These are phyloP conservation scores for Cyprinodon tularosa DNA, from an alignment of 2,113 vertebrate species.

Conservation along the genomic window DNA sequence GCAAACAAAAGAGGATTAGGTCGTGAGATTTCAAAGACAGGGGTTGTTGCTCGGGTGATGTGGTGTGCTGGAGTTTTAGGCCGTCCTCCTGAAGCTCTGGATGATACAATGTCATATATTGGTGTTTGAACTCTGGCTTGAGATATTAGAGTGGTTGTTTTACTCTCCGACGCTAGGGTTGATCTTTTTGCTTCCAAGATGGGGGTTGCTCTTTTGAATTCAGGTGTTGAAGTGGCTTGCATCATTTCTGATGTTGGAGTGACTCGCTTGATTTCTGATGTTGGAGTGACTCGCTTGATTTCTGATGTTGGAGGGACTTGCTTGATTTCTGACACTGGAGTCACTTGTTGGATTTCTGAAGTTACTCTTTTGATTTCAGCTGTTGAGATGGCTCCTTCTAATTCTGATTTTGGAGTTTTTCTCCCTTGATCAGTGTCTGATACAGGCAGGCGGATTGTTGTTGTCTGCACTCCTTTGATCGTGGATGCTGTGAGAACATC, in stretches of 20 bases:
- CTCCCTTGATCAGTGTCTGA: constrained; percentile 33
- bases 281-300: constrained; percentile 35
- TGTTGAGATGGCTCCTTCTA: constrained; percentile 5
- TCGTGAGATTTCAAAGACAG: constrained; percentile 77
- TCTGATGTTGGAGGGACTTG: constrained; percentile 40
- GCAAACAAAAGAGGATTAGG: constrained; percentile 79
- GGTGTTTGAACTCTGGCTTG: constrained; percentile 58
- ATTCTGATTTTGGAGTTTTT: constrained; percentile 52
- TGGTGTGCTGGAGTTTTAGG: constrained; percentile 72
- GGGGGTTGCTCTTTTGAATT: constrained; percentile 9
- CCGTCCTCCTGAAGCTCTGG: constrained; percentile 55
- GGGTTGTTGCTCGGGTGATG: constrained; percentile 53
- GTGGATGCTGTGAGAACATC: constrained; percentile 43
- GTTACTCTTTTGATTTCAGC: constrained; percentile 10
- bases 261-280: constrained; percentile 20
- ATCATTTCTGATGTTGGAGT: constrained; percentile 45
- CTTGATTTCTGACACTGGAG: constrained; percentile 35
- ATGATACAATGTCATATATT: constrained; percentile 56
- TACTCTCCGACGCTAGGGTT: background rate
- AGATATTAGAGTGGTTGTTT: background rate
- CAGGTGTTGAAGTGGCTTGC: constrained; percentile 35
- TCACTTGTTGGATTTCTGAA: constrained; percentile 35
- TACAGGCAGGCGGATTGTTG: constrained; percentile 5
- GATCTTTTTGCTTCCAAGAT: background rate
- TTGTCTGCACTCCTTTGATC: constrained; percentile 20